Conservation (phyloP, 2,888 invertebrate genomes). For the Polymixis flavicincta region DNA sequence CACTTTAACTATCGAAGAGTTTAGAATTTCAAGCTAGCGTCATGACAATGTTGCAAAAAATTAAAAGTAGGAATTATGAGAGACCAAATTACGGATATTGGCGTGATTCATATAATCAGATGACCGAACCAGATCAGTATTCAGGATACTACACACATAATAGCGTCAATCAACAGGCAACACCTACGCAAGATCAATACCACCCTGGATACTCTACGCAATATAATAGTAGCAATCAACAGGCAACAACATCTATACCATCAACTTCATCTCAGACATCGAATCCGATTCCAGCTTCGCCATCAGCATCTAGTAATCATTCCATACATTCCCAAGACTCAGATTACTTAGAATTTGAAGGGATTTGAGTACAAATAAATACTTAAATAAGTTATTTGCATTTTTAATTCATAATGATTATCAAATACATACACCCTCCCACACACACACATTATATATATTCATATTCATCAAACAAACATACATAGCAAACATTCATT, state of each 20-base stretch:
- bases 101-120: constrained; percentile 65
- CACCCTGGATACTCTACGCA: constrained; percentile 65
- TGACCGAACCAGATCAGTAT: constrained; percentile 66
- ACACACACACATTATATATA: constrained; percentile 52
- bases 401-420: constrained; percentile 63
- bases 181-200: constrained; percentile 67
- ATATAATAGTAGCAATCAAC: constrained; percentile 61
- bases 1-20: constrained; percentile 62
- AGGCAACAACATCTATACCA: constrained; percentile 62
- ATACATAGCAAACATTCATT: constrained; percentile 50
- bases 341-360: constrained; percentile 66
- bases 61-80: constrained; percentile 68
- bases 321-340: constrained; percentile 63
- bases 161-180: constrained; percentile 64
- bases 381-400: constrained; percentile 62
- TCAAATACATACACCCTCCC: constrained; percentile 50
- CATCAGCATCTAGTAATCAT: constrained; percentile 64
- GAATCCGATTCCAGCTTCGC: constrained; percentile 61
- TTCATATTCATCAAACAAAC: constrained; percentile 52
- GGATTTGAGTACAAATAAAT: constrained; percentile 67
- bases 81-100: constrained; percentile 68
- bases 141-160: constrained; percentile 64
- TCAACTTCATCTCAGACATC: constrained; percentile 62
- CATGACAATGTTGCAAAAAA: constrained; percentile 62
- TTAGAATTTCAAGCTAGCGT: constrained; percentile 63